Evolutionary conservation across 2,113 vertebrate species (phyloP).

Genomic region (Balaeniceps rex): DNA sequence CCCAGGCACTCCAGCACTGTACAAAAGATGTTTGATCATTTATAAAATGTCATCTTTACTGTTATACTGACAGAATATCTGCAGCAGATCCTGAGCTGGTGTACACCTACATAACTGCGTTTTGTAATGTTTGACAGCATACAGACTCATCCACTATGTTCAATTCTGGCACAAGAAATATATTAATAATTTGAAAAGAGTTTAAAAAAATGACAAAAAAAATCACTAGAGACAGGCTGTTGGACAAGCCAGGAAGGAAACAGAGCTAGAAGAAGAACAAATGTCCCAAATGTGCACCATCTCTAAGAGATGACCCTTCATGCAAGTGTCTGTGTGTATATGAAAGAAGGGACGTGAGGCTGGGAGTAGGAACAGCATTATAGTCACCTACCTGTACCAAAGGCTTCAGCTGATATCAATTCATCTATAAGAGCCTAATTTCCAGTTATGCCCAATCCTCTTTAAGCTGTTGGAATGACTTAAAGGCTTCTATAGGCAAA

Average conservation of each 20-base stretch:
- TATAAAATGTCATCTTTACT: not conserved
- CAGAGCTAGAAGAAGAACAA: not conserved
- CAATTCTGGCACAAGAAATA: not conserved
- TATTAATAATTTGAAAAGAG: not conserved
- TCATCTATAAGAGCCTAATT: not conserved
- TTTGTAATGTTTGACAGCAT: not conserved
- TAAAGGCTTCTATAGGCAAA: not conserved
- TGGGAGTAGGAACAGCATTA: not conserved
- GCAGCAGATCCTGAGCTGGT: not conserved
- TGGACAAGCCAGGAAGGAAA: not conserved
- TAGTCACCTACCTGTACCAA: not conserved
- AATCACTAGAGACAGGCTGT: not conserved
- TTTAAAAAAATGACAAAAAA: not conserved
- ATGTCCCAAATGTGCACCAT: not conserved
- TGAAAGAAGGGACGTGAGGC: not conserved
- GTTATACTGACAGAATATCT: not conserved
- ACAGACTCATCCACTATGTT: not conserved
- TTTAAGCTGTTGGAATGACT: not conserved
- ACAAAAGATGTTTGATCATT: not conserved
- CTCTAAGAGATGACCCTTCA: not conserved
- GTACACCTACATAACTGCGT: not conserved
- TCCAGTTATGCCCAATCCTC: not conserved
- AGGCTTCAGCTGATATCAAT: not conserved
- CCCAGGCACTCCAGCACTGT: not conserved
- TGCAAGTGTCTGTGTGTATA: not conserved